A percentile compares a stretch with the other conserved stretches of the same genome.
Conservation (phyloP, 2,113 vertebrate species). For the Benthochromis sp. region DNA sequence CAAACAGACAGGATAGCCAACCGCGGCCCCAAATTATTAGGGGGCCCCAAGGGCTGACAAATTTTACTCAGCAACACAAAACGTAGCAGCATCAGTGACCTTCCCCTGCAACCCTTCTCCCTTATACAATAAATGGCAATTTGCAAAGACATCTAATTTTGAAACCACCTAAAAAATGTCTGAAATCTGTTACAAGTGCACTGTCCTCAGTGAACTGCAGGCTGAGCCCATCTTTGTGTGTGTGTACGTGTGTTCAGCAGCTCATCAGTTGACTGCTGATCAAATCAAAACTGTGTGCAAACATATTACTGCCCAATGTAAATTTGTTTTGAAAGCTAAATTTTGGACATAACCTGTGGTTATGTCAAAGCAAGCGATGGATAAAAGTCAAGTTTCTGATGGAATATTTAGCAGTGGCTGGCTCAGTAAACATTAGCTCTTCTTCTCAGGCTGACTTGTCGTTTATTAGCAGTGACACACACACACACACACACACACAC, state of each 20-base stretch:
- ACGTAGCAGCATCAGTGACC: not conserved
- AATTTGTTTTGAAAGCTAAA: not conserved
- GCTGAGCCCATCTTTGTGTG: not conserved
- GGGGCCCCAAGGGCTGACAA: not conserved
- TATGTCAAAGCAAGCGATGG: not conserved
- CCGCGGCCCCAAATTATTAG: not conserved
- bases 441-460: not conserved
- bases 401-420: not conserved
- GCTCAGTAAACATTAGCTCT: not conserved
- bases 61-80: not conserved
- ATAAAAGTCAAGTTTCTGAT: not conserved
- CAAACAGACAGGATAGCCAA: not conserved
- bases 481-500: not conserved
- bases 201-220: not conserved
- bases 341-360: not conserved
- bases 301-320: not conserved
- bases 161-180: not conserved
- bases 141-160: not conserved
- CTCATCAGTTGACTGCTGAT: not conserved
- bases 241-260: not conserved
- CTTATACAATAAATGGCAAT: not conserved
- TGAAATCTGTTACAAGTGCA: not conserved
- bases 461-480: not conserved
- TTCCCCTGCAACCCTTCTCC: not conserved
- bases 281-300: not conserved